Percentiles rank a stretch among this genome's conserved stretches.
phyloP scores from a whole-genome alignment of 2,888 invertebrate species.

The Rhingia rostrata region DNA sequence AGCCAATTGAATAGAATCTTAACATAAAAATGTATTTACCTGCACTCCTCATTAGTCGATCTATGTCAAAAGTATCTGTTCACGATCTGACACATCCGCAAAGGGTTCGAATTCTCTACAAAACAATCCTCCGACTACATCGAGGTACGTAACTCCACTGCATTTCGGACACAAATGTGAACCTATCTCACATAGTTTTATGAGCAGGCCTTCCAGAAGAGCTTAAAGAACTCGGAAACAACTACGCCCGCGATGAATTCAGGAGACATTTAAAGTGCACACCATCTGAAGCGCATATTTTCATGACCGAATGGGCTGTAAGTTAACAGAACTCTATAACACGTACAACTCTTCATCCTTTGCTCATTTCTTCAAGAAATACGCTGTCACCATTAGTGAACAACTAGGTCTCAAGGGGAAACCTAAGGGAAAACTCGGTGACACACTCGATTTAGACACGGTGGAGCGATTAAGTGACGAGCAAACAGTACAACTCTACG shows the following conservation, averaged over 20 bases:
- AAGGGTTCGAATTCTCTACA: constrained; percentile 89
- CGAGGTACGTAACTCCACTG: constrained; percentile 82
- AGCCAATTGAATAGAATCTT: background rate
- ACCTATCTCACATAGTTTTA: background rate
- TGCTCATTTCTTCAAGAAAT: constrained; percentile 85
- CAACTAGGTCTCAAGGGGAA: constrained; percentile 89
- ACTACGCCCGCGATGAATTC: constrained; percentile 93
- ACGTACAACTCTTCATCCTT: background rate
- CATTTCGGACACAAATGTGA: background rate
- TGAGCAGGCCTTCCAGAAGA: constrained; percentile 86
- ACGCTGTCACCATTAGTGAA: constrained; percentile 89
- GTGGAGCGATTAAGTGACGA: constrained; percentile 90
- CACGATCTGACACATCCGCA: constrained; percentile 84
- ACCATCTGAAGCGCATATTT: constrained; percentile 88
- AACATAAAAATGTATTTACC: background rate
- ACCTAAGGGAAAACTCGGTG: constrained; percentile 86
- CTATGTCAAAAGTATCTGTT: constrained; percentile 79
- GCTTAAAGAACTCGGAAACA: constrained; percentile 88
- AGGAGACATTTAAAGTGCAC: constrained; percentile 90
- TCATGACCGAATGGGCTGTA: constrained; percentile 95
- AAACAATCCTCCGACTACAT: constrained; percentile 90
- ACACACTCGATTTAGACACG: constrained; percentile 85
- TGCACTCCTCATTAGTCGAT: background rate
- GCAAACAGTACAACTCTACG: constrained; percentile 92
- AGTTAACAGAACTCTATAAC: constrained; percentile 39